Conservation (phyloP, 2,888 invertebrate species). For the Pachycephus smyrnensis region DNA sequence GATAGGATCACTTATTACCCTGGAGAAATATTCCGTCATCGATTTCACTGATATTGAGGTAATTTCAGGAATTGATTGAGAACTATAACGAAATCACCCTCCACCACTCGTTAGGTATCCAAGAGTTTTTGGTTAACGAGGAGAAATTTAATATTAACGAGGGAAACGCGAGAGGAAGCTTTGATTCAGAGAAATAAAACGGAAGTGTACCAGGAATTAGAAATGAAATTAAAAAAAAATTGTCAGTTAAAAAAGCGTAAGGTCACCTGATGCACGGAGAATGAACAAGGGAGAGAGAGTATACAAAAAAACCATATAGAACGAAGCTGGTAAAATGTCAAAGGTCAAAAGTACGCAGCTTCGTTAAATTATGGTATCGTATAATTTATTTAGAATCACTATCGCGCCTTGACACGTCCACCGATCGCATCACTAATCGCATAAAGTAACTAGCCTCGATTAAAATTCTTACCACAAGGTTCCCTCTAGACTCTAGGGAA, state of each 20-base stretch:
- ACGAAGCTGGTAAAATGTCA: not conserved
- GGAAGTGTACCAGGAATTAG: not conserved
- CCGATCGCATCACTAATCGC: not conserved
- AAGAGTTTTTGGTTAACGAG: not conserved
- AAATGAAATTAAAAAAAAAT: not conserved
- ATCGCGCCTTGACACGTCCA: no score
- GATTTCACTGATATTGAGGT: not conserved
- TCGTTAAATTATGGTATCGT: not conserved
- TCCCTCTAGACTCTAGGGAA: not conserved
- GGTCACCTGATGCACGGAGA: not conserved
- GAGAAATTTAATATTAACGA: no score
- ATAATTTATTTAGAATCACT: no score
- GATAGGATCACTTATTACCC: not conserved
- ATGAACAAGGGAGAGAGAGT: not conserved
- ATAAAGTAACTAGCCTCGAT: not conserved
- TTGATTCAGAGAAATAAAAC: not conserved
- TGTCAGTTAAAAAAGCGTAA: not conserved
- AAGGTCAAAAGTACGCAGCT: not conserved
- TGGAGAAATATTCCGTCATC: not conserved
- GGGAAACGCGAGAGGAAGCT: not conserved
- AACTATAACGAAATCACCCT: not conserved
- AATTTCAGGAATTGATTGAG: not conserved
- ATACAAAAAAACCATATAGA: not conserved
- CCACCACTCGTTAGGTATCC: not conserved
- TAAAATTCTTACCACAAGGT: not conserved